Conservation (phyloP, 2,113 vertebrate species). For the Erythrolamprus reginae region DNA sequence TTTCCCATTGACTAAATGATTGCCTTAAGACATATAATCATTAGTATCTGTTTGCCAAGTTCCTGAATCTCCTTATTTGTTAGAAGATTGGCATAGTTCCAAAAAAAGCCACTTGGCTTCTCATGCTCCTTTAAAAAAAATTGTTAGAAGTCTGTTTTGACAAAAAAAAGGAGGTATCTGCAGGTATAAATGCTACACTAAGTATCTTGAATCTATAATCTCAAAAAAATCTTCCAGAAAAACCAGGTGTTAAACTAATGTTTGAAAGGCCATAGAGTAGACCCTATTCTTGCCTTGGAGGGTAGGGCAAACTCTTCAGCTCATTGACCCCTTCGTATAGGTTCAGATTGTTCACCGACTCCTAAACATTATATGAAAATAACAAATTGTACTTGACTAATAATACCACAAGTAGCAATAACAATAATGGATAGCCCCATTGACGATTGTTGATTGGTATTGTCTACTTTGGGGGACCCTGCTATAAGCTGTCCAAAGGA, state of each 20-base stretch:
- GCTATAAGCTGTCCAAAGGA: background rate
- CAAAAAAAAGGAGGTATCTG: background rate
- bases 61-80: background rate
- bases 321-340: background rate
- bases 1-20: background rate
- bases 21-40: background rate
- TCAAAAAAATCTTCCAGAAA: background rate
- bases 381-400: background rate
- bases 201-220: background rate
- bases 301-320: background rate
- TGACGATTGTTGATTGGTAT: background rate
- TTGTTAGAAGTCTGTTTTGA: background rate
- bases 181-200: background rate
- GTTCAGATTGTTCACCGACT: background rate
- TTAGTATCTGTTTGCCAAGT: background rate
- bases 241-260: background rate
- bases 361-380: background rate
- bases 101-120: background rate
- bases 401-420: background rate
- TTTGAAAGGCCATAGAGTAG: background rate
- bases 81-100: background rate
- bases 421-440: background rate
- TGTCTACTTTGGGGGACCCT: background rate
- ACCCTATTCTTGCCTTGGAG: background rate
- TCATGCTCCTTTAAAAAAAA: background rate